These are phyloP conservation scores for Scomberomorus guttatus DNA, from an alignment of 2,797 vertebrate genomes.

Conservation along the genomic window DNA sequence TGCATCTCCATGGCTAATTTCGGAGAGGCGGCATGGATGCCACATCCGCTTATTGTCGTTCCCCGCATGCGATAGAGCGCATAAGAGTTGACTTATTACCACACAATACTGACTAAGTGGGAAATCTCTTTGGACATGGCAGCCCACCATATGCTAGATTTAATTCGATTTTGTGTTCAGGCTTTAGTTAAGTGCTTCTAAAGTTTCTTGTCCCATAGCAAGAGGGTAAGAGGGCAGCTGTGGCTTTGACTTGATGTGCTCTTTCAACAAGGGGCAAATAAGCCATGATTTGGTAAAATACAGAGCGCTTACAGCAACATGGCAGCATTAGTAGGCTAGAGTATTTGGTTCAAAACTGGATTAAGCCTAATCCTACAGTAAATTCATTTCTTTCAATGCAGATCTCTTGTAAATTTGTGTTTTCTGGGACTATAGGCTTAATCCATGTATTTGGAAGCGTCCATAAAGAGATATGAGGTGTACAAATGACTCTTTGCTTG, in stretches of 20 bases:
- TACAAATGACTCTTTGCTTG: constrained; percentile 15
- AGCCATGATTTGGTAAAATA: constrained; percentile 61
- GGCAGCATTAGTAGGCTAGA: constrained; percentile 62
- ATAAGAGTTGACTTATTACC: constrained; percentile 81
- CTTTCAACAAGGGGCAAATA: constrained; percentile 68
- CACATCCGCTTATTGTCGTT: constrained; percentile 81
- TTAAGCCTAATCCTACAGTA: constrained; percentile 77
- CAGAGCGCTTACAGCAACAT: constrained; percentile 53
- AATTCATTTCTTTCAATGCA: constrained; percentile 72
- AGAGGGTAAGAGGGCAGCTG: constrained; percentile 69
- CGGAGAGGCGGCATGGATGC: constrained; percentile 70
- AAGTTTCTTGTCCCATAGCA: constrained; percentile 75
- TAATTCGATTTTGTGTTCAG: constrained; percentile 84
- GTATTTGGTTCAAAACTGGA: constrained; percentile 76
- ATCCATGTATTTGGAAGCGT: constrained; percentile 35
- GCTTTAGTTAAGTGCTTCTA: constrained; percentile 77
- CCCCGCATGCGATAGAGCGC: constrained; percentile 68
- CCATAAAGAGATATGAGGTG: constrained; percentile 22
- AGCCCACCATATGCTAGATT: constrained; percentile 80
- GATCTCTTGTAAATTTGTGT: constrained; percentile 69
- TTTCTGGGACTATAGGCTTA: constrained; percentile 52
- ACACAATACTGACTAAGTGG: constrained; percentile 82
- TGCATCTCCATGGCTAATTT: constrained; percentile 80
- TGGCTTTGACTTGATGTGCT: constrained; percentile 69
- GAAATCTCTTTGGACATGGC: constrained; percentile 83